Conservation (phyloP, 2,888 invertebrate species). For the Drosophila helvetica region DNA sequence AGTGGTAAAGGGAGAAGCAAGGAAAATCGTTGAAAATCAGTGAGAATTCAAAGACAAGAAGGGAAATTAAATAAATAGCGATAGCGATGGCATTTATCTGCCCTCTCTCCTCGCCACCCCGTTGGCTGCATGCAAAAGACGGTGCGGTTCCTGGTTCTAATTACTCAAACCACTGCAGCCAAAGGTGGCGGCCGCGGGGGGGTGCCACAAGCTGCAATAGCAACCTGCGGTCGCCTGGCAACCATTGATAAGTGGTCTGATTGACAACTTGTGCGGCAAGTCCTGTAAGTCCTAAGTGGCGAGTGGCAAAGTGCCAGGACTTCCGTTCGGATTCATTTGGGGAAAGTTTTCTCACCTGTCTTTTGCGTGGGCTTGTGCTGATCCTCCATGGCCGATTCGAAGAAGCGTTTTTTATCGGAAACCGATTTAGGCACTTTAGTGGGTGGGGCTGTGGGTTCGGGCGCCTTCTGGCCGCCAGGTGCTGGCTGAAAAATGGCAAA, state of each 20-base stretch:
- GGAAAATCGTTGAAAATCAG: slow-evolving; percentile 20
- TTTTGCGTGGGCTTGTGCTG: slow-evolving; percentile 93
- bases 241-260: slow-evolving; percentile 37
- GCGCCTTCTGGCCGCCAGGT: slow-evolving; percentile 44
- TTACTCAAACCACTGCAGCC: slow-evolving; percentile 55
- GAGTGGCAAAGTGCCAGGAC: slow-evolving; percentile 8
- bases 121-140: slow-evolving; percentile 59
- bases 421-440: slow-evolving; percentile 92
- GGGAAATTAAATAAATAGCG: slow-evolving; percentile 56
- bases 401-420: slow-evolving; percentile 96
- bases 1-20: slow-evolving; percentile 28
- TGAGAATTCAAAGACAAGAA: neutral
- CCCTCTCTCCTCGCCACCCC: neutral
- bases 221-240: slow-evolving; percentile 9
- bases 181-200: slow-evolving; percentile 7
- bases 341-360: slow-evolving; percentile 86
- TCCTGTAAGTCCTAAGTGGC: slow-evolving; percentile 21
- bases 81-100: slow-evolving; percentile 6
- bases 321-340: slow-evolving; percentile 20
- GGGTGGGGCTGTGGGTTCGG: slow-evolving; percentile 85
- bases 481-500: slow-evolving; percentile 66
- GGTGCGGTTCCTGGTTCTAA: slow-evolving; percentile 51
- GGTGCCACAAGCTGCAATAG: neutral
- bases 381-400: slow-evolving; percentile 98
- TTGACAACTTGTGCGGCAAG: slow-evolving; percentile 23